phyloP scores from a whole-genome alignment of 2,888 invertebrate genomes.

The Nycteola revayana region DNA sequence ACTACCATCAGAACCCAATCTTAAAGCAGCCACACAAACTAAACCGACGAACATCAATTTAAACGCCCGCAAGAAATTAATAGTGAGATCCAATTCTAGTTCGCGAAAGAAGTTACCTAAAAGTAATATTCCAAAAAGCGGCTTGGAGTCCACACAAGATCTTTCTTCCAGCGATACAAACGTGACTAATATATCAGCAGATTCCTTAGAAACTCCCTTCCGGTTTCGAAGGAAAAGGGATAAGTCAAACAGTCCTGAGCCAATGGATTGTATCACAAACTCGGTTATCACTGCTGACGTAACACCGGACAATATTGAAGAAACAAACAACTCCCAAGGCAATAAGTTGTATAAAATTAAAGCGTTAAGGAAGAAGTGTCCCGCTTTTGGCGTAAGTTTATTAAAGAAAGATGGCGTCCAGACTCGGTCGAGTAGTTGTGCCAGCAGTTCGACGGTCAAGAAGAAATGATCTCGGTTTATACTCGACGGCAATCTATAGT shows the following conservation, averaged over 20 bases:
- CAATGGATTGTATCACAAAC: constrained; percentile 70
- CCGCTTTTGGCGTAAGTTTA: constrained; percentile 63
- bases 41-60: constrained; percentile 47
- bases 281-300: constrained; percentile 70
- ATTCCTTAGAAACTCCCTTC: constrained; percentile 71
- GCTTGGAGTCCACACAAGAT: constrained; percentile 63
- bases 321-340: constrained; percentile 73
- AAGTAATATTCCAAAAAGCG: constrained; percentile 49
- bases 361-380: constrained; percentile 71
- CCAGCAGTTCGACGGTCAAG: constrained; percentile 65
- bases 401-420: constrained; percentile 73
- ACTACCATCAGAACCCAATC: constrained; percentile 65
- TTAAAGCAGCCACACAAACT: constrained; percentile 46
- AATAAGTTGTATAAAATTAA: constrained; percentile 77
- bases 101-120: constrained; percentile 71
- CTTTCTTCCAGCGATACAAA: constrained; percentile 77
- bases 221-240: constrained; percentile 72
- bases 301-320: constrained; percentile 69
- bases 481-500: constrained; percentile 17
- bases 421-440: constrained; percentile 71
- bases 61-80: constrained; percentile 64
- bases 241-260: constrained; percentile 71
- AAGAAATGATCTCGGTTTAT: constrained; percentile 74
- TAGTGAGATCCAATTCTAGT: constrained; percentile 67
- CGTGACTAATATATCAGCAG: constrained; percentile 72